A percentile compares a stretch with the other conserved stretches of the same genome.
Evolutionary conservation across 1,140 invertebrate genomes (phyloP).

Genomic region (Cherax quadricarinatus): DNA sequence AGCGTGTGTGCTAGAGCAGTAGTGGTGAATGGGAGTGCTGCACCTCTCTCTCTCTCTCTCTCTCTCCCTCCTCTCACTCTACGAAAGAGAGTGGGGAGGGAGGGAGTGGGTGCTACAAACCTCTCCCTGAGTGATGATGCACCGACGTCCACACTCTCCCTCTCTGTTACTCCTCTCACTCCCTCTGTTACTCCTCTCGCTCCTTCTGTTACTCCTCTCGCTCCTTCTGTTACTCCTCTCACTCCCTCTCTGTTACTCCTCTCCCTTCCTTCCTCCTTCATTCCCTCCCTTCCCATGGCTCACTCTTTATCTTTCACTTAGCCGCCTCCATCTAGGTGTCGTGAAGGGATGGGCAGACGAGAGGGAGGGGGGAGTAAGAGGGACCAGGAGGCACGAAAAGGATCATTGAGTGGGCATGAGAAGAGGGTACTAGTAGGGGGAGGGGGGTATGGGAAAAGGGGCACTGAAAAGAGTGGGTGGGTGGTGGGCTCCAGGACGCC

Average conservation of each 20-base stretch:
- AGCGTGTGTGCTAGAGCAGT: not conserved
- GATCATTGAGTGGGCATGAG: not conserved
- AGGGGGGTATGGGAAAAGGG: not conserved
- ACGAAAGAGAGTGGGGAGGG: not conserved
- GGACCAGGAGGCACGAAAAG: not conserved
- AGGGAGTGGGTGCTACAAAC: slow-evolving; percentile 15
- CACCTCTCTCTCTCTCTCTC: not conserved
- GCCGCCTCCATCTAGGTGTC: not conserved
- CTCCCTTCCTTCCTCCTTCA: not conserved
- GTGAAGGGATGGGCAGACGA: not conserved
- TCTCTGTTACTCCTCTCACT: not conserved
- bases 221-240: not conserved
- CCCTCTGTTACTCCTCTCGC: not conserved
- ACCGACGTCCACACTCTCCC: not conserved
- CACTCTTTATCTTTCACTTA: not conserved
- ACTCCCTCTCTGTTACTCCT: not conserved
- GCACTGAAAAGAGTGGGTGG: not conserved
- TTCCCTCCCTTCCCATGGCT: not conserved
- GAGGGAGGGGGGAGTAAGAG: not conserved
- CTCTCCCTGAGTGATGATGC: not conserved
- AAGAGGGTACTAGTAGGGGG: not conserved
- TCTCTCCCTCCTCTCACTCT: slow-evolving; percentile 11
- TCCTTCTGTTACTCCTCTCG: not conserved
- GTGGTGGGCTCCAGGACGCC: not conserved
- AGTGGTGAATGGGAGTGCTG: not conserved